Evolutionary conservation across 2,797 vertebrate genomes (phyloP).

Genomic region (Phyllotis vaccarum): DNA sequence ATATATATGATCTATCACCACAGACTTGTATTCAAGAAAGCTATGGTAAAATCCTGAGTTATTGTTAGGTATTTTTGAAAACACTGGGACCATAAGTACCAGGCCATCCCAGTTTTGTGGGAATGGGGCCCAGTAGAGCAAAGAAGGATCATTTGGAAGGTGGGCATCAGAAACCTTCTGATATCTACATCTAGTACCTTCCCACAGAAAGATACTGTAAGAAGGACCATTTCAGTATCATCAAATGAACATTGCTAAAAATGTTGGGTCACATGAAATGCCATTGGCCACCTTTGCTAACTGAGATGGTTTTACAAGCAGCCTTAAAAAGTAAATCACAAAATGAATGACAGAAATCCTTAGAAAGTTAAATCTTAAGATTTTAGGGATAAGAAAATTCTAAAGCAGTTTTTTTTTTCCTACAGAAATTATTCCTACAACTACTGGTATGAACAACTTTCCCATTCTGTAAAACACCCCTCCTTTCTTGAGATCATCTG

Average conservation of each 20-base stretch:
- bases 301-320: not conserved
- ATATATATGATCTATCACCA: too few species aligned
- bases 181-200: not conserved
- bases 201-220: not conserved
- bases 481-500: slow-evolving; percentile 38
- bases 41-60: not conserved
- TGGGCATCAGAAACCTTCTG: not conserved
- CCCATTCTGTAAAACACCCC: not conserved
- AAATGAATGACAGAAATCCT: not conserved
- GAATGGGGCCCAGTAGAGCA: not conserved
- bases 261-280: not conserved
- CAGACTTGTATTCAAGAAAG: not conserved
- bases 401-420: not conserved
- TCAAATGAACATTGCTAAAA: not conserved
- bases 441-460: not conserved
- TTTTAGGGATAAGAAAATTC: not conserved
- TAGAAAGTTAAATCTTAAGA: slow-evolving; percentile 2
- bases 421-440: not conserved
- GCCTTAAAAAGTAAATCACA: not conserved
- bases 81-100: not conserved
- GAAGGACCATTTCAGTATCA: not conserved
- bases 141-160: not conserved
- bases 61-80: not conserved
- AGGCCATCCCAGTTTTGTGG: accelerated
- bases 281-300: not conserved